Conservation (phyloP, 2,888 invertebrate species). For the Acronicta psi region DNA sequence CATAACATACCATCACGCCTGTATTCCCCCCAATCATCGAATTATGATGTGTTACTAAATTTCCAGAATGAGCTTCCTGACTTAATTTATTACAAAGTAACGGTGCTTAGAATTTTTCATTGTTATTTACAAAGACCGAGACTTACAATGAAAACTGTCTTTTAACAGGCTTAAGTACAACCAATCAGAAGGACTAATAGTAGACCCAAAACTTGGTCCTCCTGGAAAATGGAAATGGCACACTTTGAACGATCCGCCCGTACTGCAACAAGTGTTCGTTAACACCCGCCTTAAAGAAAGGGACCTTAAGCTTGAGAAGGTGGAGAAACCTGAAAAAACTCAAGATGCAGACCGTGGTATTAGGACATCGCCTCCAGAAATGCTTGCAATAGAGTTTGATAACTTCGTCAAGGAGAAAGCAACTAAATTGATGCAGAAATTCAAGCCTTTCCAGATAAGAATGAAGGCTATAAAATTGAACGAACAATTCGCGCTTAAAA, state of each 20-base stretch:
- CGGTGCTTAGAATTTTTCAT: too few relatives aligned
- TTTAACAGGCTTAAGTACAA: constrained; percentile 72
- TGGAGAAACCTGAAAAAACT: background rate
- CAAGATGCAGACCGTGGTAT: background rate
- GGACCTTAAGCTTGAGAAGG: constrained; percentile 21
- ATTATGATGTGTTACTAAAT: too few relatives aligned
- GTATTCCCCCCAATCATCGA: too few relatives aligned
- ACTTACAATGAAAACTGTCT: too few relatives aligned
- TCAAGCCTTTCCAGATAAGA: constrained; percentile 69
- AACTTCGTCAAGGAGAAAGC: constrained; percentile 64
- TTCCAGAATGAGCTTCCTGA: too few relatives aligned
- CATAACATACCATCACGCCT: too few relatives aligned
- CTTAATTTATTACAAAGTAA: too few relatives aligned
- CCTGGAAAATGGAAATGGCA: constrained; percentile 75
- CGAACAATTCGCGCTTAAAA: constrained; percentile 68
- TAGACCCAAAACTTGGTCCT: constrained; percentile 67
- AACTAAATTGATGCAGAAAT: constrained; percentile 59
- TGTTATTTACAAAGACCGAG: too few relatives aligned
- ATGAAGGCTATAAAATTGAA: constrained; percentile 72
- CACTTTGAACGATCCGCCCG: constrained; percentile 71
- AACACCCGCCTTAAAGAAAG: constrained; percentile 46
- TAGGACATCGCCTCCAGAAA: constrained; percentile 11
- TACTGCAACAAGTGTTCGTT: constrained; percentile 59
- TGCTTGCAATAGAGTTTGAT: constrained; percentile 67
- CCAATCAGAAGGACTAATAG: constrained; percentile 69